Evolutionary conservation across 1,140 invertebrate genomes (phyloP).

Genomic region (Plutomurus gul): DNA sequence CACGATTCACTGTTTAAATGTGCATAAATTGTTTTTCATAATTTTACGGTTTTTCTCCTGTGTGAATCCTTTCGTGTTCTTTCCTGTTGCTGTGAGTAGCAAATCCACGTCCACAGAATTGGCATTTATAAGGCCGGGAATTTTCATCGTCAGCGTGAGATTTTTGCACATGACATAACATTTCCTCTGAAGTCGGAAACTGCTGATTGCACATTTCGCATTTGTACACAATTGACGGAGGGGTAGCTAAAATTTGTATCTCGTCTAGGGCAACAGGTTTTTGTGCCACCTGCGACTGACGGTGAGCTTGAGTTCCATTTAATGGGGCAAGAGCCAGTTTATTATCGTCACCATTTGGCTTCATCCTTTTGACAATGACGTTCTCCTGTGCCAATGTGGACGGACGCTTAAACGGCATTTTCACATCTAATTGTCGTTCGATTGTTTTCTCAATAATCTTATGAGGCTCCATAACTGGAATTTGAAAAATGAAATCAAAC

Average conservation of each 20-base stretch:
- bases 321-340: no score
- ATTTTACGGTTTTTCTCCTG: conserved; percentile 56
- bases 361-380: no score
- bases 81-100: conserved; percentile 50
- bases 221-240: not conserved
- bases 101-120: conserved; percentile 45
- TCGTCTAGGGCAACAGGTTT: not conserved
- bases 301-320: not conserved
- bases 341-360: no score
- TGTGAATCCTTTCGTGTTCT: conserved; percentile 58
- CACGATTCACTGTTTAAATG: not conserved
- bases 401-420: not conserved
- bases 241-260: no score
- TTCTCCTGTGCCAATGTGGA: not conserved
- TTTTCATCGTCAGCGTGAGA: not conserved
- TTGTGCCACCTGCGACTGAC: no score
- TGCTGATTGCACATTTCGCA: conserved; percentile 38
- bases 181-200: conserved; percentile 30
- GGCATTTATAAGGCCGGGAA: conserved; percentile 39
- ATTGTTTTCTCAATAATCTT: not conserved
- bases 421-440: not conserved
- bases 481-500: no score
- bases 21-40: not conserved
- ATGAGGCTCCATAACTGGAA: not conserved
- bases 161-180: conserved; percentile 15